Percentiles rank a stretch among this genome's conserved stretches.
Conservation (phyloP, 23 tunicate genomes). For the Halocynthia roretzi region DNA sequence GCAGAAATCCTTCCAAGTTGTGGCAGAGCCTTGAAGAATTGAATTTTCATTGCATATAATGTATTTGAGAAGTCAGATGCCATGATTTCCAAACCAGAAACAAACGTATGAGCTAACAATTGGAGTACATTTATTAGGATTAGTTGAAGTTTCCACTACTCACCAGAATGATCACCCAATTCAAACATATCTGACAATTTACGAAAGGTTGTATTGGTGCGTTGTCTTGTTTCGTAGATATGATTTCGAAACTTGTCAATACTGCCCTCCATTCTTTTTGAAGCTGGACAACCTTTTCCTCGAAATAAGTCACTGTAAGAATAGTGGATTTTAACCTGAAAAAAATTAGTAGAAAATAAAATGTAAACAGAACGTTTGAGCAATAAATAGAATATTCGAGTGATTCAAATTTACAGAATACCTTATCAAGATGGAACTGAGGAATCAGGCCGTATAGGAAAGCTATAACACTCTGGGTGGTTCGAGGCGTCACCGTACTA, state of each 20-base stretch:
- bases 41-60: neutral
- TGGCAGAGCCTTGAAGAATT: neutral
- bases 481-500: constrained; percentile 28
- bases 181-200: constrained; percentile 16
- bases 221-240: constrained; percentile 15
- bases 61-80: neutral
- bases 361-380: neutral
- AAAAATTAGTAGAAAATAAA: neutral
- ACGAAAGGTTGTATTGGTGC: constrained; percentile 11
- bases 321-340: constrained; percentile 13
- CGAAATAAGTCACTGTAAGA: constrained; percentile 20
- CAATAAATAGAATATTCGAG: neutral
- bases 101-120: neutral
- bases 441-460: constrained; percentile 63
- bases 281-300: constrained; percentile 8
- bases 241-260: constrained; percentile 23
- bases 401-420: constrained; percentile 12
- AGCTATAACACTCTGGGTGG: constrained; percentile 68
- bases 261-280: neutral
- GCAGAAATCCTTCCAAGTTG: neutral
- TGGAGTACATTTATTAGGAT: too few species aligned
- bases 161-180: constrained; percentile 48
- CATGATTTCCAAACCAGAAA: neutral
- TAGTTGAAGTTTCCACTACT: neutral
- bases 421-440: constrained; percentile 31